phyloP scores from a whole-genome alignment of 2,888 invertebrate genomes.

The Epiblema foenella region DNA sequence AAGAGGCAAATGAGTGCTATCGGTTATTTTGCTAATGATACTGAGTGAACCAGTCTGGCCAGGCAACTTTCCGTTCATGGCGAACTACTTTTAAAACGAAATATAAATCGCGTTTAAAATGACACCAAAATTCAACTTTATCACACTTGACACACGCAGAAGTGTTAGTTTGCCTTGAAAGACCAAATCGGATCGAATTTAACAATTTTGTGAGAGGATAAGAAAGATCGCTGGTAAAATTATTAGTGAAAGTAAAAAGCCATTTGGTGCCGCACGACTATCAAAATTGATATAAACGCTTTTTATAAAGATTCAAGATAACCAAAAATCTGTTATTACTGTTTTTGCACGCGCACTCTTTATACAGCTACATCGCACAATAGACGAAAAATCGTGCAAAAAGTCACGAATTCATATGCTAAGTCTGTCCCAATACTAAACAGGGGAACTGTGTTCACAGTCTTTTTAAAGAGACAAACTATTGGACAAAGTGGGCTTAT shows the following conservation, averaged over 20 bases:
- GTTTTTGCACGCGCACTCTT: conserved; percentile 4
- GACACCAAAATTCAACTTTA: too few species aligned
- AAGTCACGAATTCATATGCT: conserved; percentile 2
- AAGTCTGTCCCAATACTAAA: not conserved
- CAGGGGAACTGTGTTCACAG: not conserved
- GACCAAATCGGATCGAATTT: too few species aligned
- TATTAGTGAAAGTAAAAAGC: not conserved
- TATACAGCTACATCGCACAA: conserved; percentile 14
- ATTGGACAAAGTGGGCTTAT: not conserved
- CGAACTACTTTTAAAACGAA: too few species aligned
- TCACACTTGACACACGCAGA: too few species aligned
- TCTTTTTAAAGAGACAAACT: not conserved
- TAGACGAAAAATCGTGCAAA: conserved; percentile 30
- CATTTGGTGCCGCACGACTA: not conserved
- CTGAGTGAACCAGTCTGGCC: too few species aligned
- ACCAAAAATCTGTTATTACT: conserved; percentile 1
- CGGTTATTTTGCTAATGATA: too few species aligned
- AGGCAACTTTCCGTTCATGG: too few species aligned
- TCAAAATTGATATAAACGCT: not conserved
- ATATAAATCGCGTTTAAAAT: too few species aligned
- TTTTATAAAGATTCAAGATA: not conserved
- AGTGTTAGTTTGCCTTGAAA: too few species aligned
- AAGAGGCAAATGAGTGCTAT: too few species aligned
- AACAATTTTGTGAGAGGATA: too few species aligned
- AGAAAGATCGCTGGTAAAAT: too few species aligned